A percentile compares a stretch with the other conserved stretches of the same genome.
phyloP scores from a whole-genome alignment of 2,888 invertebrate genomes.

The Morinoia aosen region DNA sequence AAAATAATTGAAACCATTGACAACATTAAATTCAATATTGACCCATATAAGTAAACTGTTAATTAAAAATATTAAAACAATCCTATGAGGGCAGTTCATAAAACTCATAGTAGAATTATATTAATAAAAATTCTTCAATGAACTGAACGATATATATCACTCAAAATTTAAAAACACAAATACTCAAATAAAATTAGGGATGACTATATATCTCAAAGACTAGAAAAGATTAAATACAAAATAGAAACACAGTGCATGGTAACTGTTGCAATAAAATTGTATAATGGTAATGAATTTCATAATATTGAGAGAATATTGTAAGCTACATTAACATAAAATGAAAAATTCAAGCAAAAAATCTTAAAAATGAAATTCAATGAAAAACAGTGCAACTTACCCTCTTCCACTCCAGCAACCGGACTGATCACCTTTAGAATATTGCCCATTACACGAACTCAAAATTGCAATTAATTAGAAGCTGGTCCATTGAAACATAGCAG shows the following conservation, averaged over 20 bases:
- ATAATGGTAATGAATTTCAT: not conserved
- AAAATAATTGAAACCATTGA: no score
- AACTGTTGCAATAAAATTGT: not conserved
- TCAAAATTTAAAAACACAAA: not conserved
- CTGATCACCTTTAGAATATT: not conserved
- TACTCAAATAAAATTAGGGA: not conserved
- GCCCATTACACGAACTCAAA: not conserved
- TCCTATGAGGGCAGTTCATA: no score
- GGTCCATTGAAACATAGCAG: no score
- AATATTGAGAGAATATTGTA: not conserved
- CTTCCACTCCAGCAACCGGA: not conserved
- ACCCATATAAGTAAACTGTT: no score
- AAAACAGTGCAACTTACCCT: not conserved
- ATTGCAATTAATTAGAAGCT: no score
- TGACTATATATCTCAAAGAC: not conserved
- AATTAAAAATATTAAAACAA: no score
- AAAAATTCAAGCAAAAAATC: not conserved
- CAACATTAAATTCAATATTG: no score
- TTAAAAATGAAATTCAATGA: not conserved
- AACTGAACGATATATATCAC: not conserved
- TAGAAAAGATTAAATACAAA: not conserved
- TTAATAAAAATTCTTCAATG: no score
- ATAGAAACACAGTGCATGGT: not conserved
- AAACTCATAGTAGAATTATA: no score
- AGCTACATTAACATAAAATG: not conserved